Conservation (phyloP, 2,113 vertebrate species). For the Arenaria interpres region DNA sequence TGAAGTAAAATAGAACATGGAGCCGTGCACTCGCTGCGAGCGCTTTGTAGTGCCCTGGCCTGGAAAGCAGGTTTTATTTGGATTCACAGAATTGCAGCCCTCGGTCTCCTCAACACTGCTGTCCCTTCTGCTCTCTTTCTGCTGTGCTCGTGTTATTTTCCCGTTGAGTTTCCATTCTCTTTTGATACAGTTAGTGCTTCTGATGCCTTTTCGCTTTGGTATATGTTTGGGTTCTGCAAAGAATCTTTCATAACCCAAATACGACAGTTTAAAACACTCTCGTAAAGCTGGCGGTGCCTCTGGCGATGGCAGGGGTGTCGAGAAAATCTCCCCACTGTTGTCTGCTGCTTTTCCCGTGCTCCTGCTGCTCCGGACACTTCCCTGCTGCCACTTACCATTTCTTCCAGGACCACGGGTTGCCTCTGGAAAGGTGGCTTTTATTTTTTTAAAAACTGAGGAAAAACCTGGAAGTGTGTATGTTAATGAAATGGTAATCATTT, state of each 20-base stretch:
- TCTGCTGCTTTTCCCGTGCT: not conserved
- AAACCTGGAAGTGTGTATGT: not conserved
- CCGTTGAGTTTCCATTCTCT: not conserved
- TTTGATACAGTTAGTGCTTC: not conserved
- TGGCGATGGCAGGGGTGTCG: fast-evolving
- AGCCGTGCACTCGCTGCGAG: fast-evolving
- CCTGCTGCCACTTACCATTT: fast-evolving
- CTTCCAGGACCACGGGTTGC: not conserved
- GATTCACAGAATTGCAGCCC: not conserved
- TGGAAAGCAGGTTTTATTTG: not conserved
- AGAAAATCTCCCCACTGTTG: not conserved
- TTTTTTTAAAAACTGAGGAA: not conserved
- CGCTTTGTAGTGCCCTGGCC: not conserved
- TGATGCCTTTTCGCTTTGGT: not conserved
- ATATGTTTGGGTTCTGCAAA: not conserved
- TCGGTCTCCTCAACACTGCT: not conserved
- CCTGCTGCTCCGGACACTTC: fast-evolving
- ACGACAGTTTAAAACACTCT: not conserved
- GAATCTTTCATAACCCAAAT: not conserved
- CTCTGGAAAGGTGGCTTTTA: not conserved
- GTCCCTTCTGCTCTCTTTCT: not conserved
- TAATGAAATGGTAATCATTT: not conserved
- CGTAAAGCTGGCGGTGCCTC: not conserved
- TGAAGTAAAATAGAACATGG: not conserved
- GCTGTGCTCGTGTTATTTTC: not conserved